phyloP scores from a whole-genome alignment of 2,797 vertebrate species.

The Myotis vivesi region DNA sequence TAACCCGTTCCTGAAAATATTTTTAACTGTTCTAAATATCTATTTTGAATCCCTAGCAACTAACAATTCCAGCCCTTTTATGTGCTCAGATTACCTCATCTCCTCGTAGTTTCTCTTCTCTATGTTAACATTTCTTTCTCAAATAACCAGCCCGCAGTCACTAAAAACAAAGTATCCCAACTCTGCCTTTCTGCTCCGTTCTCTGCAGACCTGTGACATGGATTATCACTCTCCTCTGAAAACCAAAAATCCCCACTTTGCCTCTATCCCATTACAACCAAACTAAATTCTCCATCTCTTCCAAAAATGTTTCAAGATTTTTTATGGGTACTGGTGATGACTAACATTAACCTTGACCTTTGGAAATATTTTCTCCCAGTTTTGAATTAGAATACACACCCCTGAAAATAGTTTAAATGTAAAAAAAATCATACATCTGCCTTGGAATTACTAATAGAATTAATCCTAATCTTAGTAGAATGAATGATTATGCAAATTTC shows the following conservation, averaged over 20 bases:
- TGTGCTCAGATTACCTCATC: background rate
- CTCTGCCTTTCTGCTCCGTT: background rate
- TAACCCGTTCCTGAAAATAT: background rate
- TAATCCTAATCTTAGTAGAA: background rate
- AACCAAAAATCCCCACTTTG: background rate
- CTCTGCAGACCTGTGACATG: background rate
- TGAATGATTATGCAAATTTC: background rate
- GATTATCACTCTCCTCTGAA: background rate
- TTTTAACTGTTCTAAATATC: background rate
- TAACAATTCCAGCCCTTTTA: background rate
- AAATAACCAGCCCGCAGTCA: background rate
- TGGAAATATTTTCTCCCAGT: background rate
- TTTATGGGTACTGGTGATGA: background rate
- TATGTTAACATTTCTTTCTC: background rate
- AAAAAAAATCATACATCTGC: background rate
- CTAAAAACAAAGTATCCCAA: background rate
- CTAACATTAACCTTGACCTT: background rate
- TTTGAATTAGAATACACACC: background rate
- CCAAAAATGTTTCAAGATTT: background rate
- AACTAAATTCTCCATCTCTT: background rate
- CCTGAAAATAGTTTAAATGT: background rate
- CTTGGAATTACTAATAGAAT: background rate
- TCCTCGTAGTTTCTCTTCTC: background rate
- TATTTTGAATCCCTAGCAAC: background rate
- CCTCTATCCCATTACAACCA: background rate